A percentile compares a stretch with the other conserved stretches of the same genome.
phyloP scores from a whole-genome alignment of 1,140 invertebrate genomes.

The Tetramorium simillimum region DNA sequence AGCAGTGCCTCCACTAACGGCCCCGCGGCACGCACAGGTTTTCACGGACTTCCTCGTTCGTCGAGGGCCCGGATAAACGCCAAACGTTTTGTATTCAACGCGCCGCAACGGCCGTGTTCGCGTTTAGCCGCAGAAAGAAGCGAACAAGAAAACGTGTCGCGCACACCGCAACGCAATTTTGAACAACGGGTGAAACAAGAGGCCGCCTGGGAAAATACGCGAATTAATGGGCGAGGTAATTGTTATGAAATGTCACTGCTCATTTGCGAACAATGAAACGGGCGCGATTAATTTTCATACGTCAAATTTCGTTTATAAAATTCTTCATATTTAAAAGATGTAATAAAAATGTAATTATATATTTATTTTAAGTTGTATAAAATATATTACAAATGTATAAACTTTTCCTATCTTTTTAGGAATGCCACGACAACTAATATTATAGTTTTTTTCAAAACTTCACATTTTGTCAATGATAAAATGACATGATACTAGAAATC shows the following conservation, averaged over 20 bases:
- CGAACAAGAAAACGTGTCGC: slow-evolving; percentile 11
- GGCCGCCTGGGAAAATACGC: not conserved
- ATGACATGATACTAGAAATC: not conserved
- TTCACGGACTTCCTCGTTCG: slow-evolving; percentile 41
- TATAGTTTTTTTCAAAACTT: not conserved
- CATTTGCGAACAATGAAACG: not conserved
- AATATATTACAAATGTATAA: not conserved
- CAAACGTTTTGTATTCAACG: slow-evolving; percentile 61
- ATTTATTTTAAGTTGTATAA: not conserved
- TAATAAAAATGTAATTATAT: not conserved
- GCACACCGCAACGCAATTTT: slow-evolving; percentile 22
- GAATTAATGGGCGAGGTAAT: slow-evolving; percentile 12
- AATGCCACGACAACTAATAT: not conserved
- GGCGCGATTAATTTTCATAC: not conserved
- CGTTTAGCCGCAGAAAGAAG: slow-evolving; percentile 25
- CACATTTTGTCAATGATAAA: not conserved
- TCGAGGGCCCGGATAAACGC: not conserved
- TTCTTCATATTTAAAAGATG: not conserved
- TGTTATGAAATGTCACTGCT: not conserved
- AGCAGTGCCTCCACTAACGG: slow-evolving; percentile 71
- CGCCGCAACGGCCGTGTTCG: slow-evolving; percentile 3
- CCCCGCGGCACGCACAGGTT: slow-evolving; percentile 70
- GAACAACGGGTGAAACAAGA: slow-evolving; percentile 5
- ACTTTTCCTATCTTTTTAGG: not conserved
- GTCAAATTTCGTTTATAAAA: not conserved